Conservation (phyloP, 2,113 vertebrate genomes). For the Marmota monax region DNA sequence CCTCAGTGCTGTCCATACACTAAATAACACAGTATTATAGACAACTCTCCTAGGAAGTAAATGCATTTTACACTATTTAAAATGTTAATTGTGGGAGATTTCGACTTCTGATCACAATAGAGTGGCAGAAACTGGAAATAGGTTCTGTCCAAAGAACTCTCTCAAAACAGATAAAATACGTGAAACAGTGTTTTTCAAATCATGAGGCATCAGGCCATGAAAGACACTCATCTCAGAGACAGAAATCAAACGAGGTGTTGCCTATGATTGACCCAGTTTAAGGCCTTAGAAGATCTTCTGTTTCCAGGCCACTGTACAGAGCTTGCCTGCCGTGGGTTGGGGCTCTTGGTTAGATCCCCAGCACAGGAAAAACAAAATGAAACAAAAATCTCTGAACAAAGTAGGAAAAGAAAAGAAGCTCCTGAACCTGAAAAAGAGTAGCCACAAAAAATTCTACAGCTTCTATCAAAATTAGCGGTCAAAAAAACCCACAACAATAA, state of each 20-base stretch:
- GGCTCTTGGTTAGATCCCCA: neutral
- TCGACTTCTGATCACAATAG: neutral
- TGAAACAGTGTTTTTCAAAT: neutral
- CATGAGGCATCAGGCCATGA: accelerated
- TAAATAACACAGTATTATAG: neutral
- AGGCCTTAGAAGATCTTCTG: neutral
- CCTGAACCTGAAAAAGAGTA: neutral
- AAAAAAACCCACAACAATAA: neutral
- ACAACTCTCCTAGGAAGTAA: neutral
- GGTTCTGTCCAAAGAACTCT: neutral
- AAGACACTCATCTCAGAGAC: neutral
- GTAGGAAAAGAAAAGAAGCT: neutral
- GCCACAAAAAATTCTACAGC: neutral
- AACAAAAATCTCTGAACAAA: neutral
- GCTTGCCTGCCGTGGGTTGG: neutral
- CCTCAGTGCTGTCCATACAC: neutral
- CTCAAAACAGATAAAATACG: neutral
- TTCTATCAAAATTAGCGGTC: neutral
- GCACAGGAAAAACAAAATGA: neutral
- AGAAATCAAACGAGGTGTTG: neutral
- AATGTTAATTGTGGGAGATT: neutral
- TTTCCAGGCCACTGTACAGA: neutral
- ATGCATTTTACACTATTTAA: slow-evolving; percentile 39
- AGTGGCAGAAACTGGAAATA: slow-evolving; percentile 2
- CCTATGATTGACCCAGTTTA: neutral